Evolutionary conservation across 1,140 invertebrate species (phyloP).

Genomic region (Leptinotarsa undecemlineata): DNA sequence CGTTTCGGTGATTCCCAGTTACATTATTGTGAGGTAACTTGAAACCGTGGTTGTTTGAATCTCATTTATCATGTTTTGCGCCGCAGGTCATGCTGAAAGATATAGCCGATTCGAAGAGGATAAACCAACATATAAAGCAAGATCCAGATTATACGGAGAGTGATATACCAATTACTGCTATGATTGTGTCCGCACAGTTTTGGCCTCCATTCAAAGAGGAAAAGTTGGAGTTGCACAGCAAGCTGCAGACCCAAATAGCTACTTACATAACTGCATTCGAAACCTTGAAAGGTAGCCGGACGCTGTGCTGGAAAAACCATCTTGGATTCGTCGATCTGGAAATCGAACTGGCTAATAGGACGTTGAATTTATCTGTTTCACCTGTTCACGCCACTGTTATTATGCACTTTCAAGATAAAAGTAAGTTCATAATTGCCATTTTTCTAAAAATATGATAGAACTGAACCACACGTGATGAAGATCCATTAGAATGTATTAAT

Average conservation of each 20-base stretch:
- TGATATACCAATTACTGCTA: conserved; percentile 75
- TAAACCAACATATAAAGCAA: conserved; percentile 86
- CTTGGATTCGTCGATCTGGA: conserved; percentile 90
- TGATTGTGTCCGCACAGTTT: conserved; percentile 97
- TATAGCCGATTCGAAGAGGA: conserved; percentile 83
- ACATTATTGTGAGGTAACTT: conserved; percentile 87
- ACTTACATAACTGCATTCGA: conserved; percentile 92
- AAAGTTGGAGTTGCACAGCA: conserved; percentile 81
- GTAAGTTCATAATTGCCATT: conserved; percentile 56
- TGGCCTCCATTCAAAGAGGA: conserved; percentile 98
- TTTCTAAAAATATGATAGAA: too few species aligned
- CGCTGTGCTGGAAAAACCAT: conserved; percentile 91
- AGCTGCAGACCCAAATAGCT: conserved; percentile 80
- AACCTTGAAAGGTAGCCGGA: conserved; percentile 91
- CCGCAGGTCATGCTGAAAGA: conserved; percentile 85
- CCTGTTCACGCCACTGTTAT: conserved; percentile 94
- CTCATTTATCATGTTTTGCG: too few species aligned
- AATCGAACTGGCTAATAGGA: conserved; percentile 84
- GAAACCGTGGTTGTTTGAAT: too few species aligned
- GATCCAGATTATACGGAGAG: conserved; percentile 64
- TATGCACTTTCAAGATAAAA: conserved; percentile 90
- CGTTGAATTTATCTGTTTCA: conserved; percentile 81
- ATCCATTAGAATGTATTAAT: too few species aligned
- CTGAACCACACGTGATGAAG: too few species aligned
- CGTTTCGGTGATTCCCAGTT: conserved; percentile 94